Base-by-base conservation (phyloP, 2,113 vertebrate genomes). In the Elephas maximus region DNA sequence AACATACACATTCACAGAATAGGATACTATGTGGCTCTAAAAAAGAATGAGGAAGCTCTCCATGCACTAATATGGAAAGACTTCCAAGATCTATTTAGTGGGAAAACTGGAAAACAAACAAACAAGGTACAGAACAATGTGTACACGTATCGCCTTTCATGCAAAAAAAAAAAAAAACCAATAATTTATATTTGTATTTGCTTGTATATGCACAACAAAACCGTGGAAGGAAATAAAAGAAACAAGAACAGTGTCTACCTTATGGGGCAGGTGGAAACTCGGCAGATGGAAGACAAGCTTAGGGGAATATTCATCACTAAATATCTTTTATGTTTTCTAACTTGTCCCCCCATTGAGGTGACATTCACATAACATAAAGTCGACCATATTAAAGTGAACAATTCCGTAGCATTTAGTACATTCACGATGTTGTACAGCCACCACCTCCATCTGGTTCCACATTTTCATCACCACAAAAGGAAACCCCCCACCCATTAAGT, bases 121-220 rank as follows among this genome's bases (percentile, higher is more conserved):
- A 57, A 57, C 21, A 83, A 92, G 21, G 33, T 62, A 7, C 2
- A 88, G 5, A 88, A 65, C 7, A 37, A 11, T 26, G 28, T 77
- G 44, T n/a, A 78, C 57, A 37, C 9, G 10, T 15, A 57, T 21
- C 83, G 91, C 4, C 57, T 96, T 92, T 81, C 28, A 69, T 8
- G 24, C 53, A 57, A 17, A 57, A 57, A 57, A 57, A 37, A 84
- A 94, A 91, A 90, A 67, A 26, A 8, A 6, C 48, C 7, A 90
- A 63, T 4, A 80, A n/a, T 93, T 17, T 90, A 0, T 74, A 60
- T 57, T 74, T 89, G 10, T 84, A 41, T 44, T 41, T 95, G 33
- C 51, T 92, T 65, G 71, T 60, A 20, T 62, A 94, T 33, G 6
- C 33, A 87, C 14, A 92, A 91, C 30, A 92, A 88, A 93, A 95